Evolutionary conservation across 2,113 vertebrate species (phyloP).

Genomic region (Peromyscus leucopus): DNA sequence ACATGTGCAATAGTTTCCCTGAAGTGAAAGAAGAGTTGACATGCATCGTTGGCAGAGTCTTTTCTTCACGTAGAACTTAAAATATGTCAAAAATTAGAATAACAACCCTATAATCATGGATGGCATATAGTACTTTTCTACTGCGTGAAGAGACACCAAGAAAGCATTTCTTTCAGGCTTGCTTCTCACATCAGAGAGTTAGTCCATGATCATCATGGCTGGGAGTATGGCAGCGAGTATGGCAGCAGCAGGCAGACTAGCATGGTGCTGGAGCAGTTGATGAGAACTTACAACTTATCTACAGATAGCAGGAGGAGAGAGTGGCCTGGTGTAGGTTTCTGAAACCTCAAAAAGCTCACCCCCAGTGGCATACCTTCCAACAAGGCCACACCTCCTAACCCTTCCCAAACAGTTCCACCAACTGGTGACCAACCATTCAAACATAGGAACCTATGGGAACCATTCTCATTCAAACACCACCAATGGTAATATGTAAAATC

Average conservation of each 20-base stretch:
- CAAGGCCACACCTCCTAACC: neutral
- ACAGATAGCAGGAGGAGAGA: neutral
- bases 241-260: neutral
- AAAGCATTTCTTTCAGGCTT: neutral
- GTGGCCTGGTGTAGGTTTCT: neutral
- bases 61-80: constrained; percentile 4
- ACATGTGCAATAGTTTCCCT: neutral
- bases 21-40: constrained; percentile 4
- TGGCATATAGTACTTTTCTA: neutral
- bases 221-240: neutral
- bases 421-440: no score
- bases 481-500: constrained; percentile 23
- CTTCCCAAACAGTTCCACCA: neutral
- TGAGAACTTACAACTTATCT: neutral
- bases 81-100: constrained; percentile 19
- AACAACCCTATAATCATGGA: neutral
- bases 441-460: neutral
- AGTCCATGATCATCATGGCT: neutral
- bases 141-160: neutral
- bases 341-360: neutral
- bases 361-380: neutral
- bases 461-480: neutral
- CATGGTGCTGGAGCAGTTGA: neutral
- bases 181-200: neutral
- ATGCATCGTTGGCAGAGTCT: neutral